These are phyloP conservation scores for Caenorhabditis remanei DNA, from an alignment of 1,140 invertebrate species.

Conservation along the genomic window DNA sequence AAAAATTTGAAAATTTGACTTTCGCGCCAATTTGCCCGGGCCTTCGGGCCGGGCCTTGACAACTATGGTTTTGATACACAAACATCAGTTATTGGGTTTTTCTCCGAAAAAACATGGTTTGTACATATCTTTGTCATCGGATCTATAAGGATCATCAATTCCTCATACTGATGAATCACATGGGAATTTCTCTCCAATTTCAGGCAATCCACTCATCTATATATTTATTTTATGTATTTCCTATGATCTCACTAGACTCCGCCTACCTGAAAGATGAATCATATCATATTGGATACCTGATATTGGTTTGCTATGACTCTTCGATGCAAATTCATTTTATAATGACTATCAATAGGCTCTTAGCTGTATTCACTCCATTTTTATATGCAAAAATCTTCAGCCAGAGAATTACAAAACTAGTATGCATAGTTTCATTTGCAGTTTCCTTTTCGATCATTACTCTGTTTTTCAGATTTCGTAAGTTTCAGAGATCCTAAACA, in stretches of 20 bases:
- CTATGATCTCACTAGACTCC: background rate
- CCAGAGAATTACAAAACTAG: background rate
- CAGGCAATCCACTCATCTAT: background rate
- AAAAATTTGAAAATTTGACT: too few species aligned
- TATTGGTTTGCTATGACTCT: background rate
- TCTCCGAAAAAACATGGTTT: too few species aligned
- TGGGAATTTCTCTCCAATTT: background rate
- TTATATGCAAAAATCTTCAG: background rate
- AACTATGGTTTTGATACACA: too few species aligned
- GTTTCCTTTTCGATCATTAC: background rate
- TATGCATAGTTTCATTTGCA: background rate
- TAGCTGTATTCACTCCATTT: background rate
- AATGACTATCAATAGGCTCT: background rate
- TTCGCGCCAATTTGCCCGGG: too few species aligned
- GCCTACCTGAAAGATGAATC: background rate
- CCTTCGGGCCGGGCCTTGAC: too few species aligned
- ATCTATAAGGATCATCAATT: too few species aligned
- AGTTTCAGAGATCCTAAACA: background rate
- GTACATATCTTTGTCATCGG: too few species aligned
- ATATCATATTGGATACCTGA: background rate
- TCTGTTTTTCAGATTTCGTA: background rate
- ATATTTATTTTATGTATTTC: background rate
- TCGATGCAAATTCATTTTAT: background rate
- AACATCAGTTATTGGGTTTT: too few species aligned
- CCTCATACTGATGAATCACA: too few species aligned